Evolutionary conservation across 2,888 invertebrate genomes (phyloP).

Genomic region (Thumatha senex): DNA sequence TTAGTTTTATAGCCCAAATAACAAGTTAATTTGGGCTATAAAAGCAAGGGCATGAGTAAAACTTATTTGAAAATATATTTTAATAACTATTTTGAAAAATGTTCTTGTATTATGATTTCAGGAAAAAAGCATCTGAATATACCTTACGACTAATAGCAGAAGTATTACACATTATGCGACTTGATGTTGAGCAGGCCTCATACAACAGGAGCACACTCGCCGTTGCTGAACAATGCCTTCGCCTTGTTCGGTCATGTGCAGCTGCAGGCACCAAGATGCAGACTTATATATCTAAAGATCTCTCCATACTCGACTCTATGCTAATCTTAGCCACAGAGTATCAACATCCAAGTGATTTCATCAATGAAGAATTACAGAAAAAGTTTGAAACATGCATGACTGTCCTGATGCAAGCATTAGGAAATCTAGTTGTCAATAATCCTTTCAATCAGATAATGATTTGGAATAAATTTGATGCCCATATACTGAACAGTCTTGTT

Average conservation of each 20-base stretch:
- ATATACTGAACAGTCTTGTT: constrained; percentile 70
- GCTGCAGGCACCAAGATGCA: constrained; percentile 80
- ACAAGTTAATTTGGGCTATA: too few species aligned
- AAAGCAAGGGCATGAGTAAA: too few species aligned
- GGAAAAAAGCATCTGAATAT: constrained; percentile 80
- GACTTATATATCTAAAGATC: constrained; percentile 78
- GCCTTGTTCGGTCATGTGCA: constrained; percentile 80
- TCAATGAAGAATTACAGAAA: constrained; percentile 73
- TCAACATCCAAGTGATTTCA: constrained; percentile 72
- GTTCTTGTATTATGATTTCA: constrained; percentile 43
- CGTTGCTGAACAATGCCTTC: constrained; percentile 78
- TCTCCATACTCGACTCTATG: constrained; percentile 77
- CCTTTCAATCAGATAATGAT: constrained; percentile 79
- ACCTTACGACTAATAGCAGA: constrained; percentile 77
- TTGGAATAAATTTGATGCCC: constrained; percentile 79
- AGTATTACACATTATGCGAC: constrained; percentile 77
- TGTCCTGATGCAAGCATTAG: constrained; percentile 81
- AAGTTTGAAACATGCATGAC: constrained; percentile 78
- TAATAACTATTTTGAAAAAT: too few species aligned
- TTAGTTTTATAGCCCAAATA: too few species aligned
- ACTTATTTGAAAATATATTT: too few species aligned
- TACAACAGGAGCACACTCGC: constrained; percentile 77
- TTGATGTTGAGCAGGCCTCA: constrained; percentile 76
- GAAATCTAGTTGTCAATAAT: constrained; percentile 83
- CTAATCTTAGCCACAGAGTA: constrained; percentile 73